These are phyloP conservation scores for Idaea biselata DNA, from an alignment of 2,888 invertebrate species.

Conservation along the genomic window DNA sequence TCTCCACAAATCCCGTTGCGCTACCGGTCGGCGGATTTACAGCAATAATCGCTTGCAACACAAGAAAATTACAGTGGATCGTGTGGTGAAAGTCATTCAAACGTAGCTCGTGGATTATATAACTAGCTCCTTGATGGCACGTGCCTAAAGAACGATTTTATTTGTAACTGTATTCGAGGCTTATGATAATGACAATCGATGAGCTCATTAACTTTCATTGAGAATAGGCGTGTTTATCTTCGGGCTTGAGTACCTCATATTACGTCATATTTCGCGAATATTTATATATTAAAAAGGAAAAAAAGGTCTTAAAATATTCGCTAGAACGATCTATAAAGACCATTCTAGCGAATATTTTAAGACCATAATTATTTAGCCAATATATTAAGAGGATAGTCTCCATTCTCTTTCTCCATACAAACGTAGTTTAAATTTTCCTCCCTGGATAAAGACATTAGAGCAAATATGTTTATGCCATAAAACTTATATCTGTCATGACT, in stretches of 20 bases:
- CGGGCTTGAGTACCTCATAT: background rate
- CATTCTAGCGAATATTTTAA: too few relatives aligned
- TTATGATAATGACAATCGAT: background rate
- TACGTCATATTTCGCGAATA: background rate
- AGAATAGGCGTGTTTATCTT: background rate
- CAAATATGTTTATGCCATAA: too few relatives aligned
- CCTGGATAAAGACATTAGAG: too few relatives aligned
- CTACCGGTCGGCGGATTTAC: conserved; percentile 40
- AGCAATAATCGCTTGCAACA: conserved; percentile 49
- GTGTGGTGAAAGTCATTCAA: conserved; percentile 58
- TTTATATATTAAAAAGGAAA: background rate
- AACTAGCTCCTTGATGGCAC: conserved; percentile 44
- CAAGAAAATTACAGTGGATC: conserved; percentile 58
- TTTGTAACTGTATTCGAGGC: background rate
- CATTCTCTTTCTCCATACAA: too few relatives aligned
- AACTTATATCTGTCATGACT: too few relatives aligned
- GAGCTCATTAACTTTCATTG: background rate
- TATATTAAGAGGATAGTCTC: too few relatives aligned
- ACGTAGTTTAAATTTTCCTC: too few relatives aligned
- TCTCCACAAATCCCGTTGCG: conserved; percentile 43
- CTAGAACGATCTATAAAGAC: too few relatives aligned
- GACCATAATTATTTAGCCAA: too few relatives aligned
- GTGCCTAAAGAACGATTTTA: conserved; percentile 25
- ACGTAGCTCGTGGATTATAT: conserved; percentile 54
- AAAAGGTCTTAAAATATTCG: too few relatives aligned